Base-by-base conservation (phyloP, 30 jellyfish, hydroid and myxozoan genomes). In the Aurelia sp. region DNA sequence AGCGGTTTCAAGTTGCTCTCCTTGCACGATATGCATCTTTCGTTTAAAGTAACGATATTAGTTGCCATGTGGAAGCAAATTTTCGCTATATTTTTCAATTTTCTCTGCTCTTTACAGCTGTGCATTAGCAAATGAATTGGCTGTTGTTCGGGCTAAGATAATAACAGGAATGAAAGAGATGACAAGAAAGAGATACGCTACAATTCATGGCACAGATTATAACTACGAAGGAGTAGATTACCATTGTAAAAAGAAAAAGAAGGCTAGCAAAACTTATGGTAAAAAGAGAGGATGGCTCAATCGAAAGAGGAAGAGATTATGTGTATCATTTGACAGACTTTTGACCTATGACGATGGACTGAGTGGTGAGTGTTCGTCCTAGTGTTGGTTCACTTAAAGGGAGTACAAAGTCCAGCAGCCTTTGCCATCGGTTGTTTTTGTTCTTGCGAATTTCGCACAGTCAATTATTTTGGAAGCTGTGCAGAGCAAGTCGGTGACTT, bases 111-210 rank as follows among this genome's bases (percentile, higher is more conserved):
- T n/a, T n/a, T n/a, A n/a, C 31, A 71, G 81, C 11, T 71, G 81
- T 37, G 65, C 81, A 44, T 44, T 71, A 31, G 81, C 81, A 71
- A 71, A 71, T 20, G 81, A 71, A 44, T 11, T 71, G 81, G 81
- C 65, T 15, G 6, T 9, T 12, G 33, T 51, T 5, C 65, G 81
- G 27, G 81, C 81, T 3, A 30, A 44, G 4, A 20, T 44, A 19
- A 71, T 71, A 10, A 44, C 81, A 9, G 57, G 58, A 6, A 71
- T 71, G 81, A 71, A 71, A 51, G 81, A 71, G 27, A 71, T 71
- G 81, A 4, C 44, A 9, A 44, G 81, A 37, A 71, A 71, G 40
- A 71, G 81, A 44, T 71, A 71, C 30, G 19, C 35, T 5, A 6
- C 12, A 37, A 20, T 71, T 4, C 65, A 11, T 11, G 81, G 66